Percentiles rank a stretch among this genome's conserved stretches.
phyloP scores from a whole-genome alignment of 2,888 invertebrate species.

The Limnephilus rhombicus region DNA sequence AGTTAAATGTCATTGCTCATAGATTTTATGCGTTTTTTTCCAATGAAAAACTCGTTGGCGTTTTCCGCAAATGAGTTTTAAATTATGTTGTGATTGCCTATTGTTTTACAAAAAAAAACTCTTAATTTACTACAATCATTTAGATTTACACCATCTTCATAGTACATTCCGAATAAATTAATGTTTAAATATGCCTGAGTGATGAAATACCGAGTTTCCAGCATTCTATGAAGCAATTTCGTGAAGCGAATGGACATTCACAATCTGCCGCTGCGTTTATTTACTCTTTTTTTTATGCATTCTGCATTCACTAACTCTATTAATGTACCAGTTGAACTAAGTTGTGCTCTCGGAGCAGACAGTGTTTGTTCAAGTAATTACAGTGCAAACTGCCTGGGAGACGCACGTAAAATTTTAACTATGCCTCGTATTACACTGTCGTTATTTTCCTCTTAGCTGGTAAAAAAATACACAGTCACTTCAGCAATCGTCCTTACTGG shows the following conservation, averaged over 20 bases:
- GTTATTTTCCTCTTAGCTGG: constrained; percentile 37
- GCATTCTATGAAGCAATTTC: background rate
- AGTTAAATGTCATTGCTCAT: background rate
- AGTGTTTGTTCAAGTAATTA: constrained; percentile 36
- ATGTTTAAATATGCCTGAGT: background rate
- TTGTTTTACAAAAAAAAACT: background rate
- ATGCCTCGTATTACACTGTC: background rate
- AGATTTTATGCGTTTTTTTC: background rate
- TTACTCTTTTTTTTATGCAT: background rate
- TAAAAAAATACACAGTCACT: constrained; percentile 38
- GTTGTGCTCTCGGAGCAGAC: constrained; percentile 25
- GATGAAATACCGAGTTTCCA: background rate
- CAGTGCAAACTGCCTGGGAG: background rate
- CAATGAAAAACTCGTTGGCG: background rate
- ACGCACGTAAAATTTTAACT: constrained; percentile 27
- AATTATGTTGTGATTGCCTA: background rate
- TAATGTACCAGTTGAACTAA: background rate
- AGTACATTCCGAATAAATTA: background rate
- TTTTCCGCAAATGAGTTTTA: background rate
- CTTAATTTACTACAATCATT: background rate
- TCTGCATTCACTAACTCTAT: background rate
- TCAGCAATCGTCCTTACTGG: background rate
- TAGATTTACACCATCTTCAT: background rate
- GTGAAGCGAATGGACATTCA: background rate
- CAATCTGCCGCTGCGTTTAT: background rate